phyloP scores from a whole-genome alignment of 2,113 vertebrate species.

The Rafetus swinhoei region DNA sequence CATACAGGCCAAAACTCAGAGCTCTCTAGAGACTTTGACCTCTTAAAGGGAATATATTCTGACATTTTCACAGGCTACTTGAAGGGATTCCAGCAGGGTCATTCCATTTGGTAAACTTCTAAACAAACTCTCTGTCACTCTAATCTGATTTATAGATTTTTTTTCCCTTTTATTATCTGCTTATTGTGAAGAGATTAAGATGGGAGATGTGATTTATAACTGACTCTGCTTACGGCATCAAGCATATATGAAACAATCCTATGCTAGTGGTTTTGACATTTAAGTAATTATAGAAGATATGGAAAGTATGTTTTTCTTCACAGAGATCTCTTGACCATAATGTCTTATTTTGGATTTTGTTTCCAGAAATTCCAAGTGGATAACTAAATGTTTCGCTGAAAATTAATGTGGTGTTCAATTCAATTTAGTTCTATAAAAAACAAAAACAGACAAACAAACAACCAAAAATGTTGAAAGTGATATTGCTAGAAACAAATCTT shows the following conservation, averaged over 20 bases:
- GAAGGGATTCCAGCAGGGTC: conserved; percentile 79
- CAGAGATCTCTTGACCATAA: conserved; percentile 54
- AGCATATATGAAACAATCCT: conserved; percentile 58
- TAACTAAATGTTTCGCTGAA: conserved; percentile 43
- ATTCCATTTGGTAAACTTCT: conserved; percentile 80
- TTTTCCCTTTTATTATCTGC: conserved; percentile 54
- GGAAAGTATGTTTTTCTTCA: conserved; percentile 65
- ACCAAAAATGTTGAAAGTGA: background rate
- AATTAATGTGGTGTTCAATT: conserved; percentile 40
- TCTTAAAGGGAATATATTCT: conserved; percentile 80
- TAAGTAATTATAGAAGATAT: conserved; percentile 68
- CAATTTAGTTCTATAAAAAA: background rate
- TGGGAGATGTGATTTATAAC: conserved; percentile 62
- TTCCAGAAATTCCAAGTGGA: conserved; percentile 49
- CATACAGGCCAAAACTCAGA: conserved; percentile 80
- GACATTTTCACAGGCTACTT: conserved; percentile 85
- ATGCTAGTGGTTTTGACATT: conserved; percentile 41
- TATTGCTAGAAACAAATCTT: background rate
- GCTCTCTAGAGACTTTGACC: conserved; percentile 80
- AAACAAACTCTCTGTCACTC: conserved; percentile 74
- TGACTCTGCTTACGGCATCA: conserved; percentile 57
- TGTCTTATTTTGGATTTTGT: conserved; percentile 42
- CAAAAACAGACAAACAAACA: no score
- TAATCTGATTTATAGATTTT: conserved; percentile 71
- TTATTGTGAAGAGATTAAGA: conserved; percentile 73